Base-by-base conservation (phyloP, 1,140 invertebrate genomes). In the Pseudachorutes palmiensis region DNA sequence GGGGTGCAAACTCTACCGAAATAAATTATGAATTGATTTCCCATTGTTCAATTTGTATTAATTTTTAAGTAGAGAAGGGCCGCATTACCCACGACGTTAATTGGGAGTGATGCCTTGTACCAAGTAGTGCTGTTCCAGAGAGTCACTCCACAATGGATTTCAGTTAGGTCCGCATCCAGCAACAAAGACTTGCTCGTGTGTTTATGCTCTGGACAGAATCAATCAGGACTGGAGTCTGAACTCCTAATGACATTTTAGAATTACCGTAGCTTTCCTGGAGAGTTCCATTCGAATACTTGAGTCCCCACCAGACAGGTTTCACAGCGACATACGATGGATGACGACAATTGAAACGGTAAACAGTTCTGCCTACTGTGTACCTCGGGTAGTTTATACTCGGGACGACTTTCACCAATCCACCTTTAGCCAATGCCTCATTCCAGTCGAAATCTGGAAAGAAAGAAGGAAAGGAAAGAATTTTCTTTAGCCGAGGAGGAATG, bases 161-260 rank as follows among this genome's bases (percentile, higher is more conserved):
- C 51, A 12, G 12, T 19, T 55, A 26, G 9, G 24, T 55, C 51
- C 51, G 24, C 3, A 55, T 12, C 12, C 12, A 55, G 24, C 5
- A 14, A 5, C 9, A 19, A 55, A 55, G 51, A 14, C 24, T 55
- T 55, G 12, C 12, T 55, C 5, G 36, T n/a, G n/a, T n/a, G n/a
- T n/a, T n/a, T n/a, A n/a, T n/a, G n/a, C n/a, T n/a, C n/a, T n/a
- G n/a, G n/a, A n/a, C n/a, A n/a, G n/a, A n/a, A n/a, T n/a, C n/a
- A 41, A 41, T 41, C 36, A 16, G 51, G 14, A 24, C 51, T 55
- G 24, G 51, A 55, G 5, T 55, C 51, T 55, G 51, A 55, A 55
- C 9, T 24, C 3, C 9, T 14, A 55, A 55, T 14, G 24, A 14
- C 12, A 19, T 55, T 12, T 55, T 55, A 55, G 3, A 55, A 16